phyloP scores from a whole-genome alignment of 2,113 vertebrate species.

The Cyprinodon tularosa region DNA sequence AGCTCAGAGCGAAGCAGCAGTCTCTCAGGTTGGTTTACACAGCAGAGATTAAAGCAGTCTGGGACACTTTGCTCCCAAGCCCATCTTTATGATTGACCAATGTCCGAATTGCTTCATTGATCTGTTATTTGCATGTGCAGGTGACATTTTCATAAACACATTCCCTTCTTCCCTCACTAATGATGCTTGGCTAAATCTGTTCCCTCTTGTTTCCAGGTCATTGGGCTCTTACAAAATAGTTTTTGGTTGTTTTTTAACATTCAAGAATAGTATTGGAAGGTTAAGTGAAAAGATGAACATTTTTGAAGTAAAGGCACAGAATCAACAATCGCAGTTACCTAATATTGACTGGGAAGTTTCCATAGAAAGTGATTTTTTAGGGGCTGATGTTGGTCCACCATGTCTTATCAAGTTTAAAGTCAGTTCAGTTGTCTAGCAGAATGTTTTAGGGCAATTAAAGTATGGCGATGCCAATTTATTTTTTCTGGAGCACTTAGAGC shows the following conservation, averaged over 20 bases:
- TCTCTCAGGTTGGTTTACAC: conserved; percentile 97
- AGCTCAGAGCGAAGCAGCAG: conserved; percentile 99
- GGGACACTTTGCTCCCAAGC: conserved; percentile 48
- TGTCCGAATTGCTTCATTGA: conserved; percentile 67
- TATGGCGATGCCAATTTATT: no score
- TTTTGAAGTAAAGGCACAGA: no score
- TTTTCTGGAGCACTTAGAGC: no score
- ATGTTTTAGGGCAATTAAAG: no score
- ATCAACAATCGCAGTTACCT: no score
- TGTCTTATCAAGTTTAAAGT: no score
- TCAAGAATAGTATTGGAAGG: no score
- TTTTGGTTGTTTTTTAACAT: background rate
- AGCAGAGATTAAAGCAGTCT: conserved; percentile 61
- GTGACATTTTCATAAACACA: conserved; percentile 34
- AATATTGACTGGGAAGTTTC: no score
- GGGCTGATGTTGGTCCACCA: no score
- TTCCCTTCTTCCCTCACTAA: conserved; percentile 35
- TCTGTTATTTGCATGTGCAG: conserved; percentile 71
- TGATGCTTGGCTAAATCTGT: conserved; percentile 41
- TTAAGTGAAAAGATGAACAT: no score
- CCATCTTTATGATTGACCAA: conserved; percentile 57
- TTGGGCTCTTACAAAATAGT: conserved; percentile 1
- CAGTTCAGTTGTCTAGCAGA: no score
- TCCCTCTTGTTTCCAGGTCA: conserved; percentile 19
- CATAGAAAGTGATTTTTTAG: no score